Evolutionary conservation across 1,140 invertebrate genomes (phyloP).

Genomic region (Delia radicum): DNA sequence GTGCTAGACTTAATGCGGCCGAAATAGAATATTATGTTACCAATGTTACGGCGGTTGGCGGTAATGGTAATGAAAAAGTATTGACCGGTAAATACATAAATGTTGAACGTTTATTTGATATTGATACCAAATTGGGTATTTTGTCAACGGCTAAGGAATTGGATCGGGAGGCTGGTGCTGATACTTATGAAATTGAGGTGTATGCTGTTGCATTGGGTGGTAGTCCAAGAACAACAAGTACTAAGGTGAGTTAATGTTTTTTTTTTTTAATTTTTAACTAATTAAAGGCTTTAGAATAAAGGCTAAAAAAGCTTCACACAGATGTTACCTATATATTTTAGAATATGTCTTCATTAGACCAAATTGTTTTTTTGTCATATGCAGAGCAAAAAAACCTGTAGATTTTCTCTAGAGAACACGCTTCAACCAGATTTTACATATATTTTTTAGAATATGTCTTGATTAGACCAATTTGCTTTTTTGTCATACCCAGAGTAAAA

Average conservation of each 20-base stretch:
- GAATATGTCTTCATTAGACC: too few relatives aligned
- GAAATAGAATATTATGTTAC: constrained; percentile 90
- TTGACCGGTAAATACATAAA: constrained; percentile 50
- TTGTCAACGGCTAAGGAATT: constrained; percentile 80
- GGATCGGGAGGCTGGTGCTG: constrained; percentile 80
- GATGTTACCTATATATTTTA: too few relatives aligned
- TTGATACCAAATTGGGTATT: constrained; percentile 86
- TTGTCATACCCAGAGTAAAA: too few relatives aligned
- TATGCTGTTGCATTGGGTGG: constrained; percentile 73
- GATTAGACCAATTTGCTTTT: too few relatives aligned
- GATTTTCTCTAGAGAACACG: too few relatives aligned
- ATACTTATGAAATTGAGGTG: constrained; percentile 79
- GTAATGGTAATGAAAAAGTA: neutral
- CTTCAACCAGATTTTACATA: too few relatives aligned
- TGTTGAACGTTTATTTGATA: constrained; percentile 82
- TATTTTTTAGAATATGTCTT: too few relatives aligned
- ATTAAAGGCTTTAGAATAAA: too few relatives aligned
- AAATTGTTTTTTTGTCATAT: too few relatives aligned
- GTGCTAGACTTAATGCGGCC: constrained; percentile 62
- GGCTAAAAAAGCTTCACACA: too few relatives aligned
- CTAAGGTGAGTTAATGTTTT: constrained; percentile 68
- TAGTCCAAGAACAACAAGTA: constrained; percentile 70
- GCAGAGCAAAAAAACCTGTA: too few relatives aligned
- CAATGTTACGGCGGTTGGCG: constrained; percentile 77
- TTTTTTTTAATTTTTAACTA: neutral